A percentile compares a stretch with the other conserved stretches of the same genome.
Evolutionary conservation across 2,888 invertebrate genomes (phyloP).

Genomic region (Smittia sp.): DNA sequence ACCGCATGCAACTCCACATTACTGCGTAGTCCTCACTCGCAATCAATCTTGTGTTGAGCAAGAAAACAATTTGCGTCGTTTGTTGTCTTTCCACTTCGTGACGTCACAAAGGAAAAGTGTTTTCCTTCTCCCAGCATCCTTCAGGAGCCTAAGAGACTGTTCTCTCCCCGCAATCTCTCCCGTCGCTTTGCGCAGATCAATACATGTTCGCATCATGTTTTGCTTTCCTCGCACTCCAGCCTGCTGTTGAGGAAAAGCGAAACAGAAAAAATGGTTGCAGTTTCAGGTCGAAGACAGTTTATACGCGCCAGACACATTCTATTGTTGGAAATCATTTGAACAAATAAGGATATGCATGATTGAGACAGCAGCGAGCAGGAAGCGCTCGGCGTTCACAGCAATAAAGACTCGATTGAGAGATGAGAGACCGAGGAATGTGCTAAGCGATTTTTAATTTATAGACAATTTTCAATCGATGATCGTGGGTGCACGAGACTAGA

Average conservation of each 20-base stretch:
- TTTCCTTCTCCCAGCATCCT: constrained; percentile 2
- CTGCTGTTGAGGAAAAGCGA: too few species aligned
- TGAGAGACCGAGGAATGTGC: neutral
- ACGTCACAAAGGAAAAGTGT: neutral
- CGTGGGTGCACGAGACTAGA: constrained; percentile 11
- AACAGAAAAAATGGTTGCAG: neutral
- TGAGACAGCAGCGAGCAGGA: constrained; percentile 4
- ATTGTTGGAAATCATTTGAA: constrained; percentile 17
- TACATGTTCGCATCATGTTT: neutral
- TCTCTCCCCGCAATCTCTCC: neutral
- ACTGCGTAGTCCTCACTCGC: neutral
- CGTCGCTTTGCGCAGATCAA: constrained; percentile 29
- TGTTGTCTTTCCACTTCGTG: neutral
- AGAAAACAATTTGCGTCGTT: neutral
- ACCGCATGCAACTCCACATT: neutral
- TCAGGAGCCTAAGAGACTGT: neutral
- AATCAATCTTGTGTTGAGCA: neutral
- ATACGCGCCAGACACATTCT: neutral
- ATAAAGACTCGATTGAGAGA: neutral
- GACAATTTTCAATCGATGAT: constrained; percentile 12
- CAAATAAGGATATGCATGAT: constrained; percentile 31
- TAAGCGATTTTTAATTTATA: constrained; percentile 4
- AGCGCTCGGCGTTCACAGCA: neutral
- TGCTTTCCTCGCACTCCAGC: neutral
- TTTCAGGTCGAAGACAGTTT: neutral